A percentile compares a stretch with the other conserved stretches of the same genome.
These are phyloP conservation scores for Gila robusta DNA, from an alignment of 2,797 vertebrate species.

Conservation along the genomic window DNA sequence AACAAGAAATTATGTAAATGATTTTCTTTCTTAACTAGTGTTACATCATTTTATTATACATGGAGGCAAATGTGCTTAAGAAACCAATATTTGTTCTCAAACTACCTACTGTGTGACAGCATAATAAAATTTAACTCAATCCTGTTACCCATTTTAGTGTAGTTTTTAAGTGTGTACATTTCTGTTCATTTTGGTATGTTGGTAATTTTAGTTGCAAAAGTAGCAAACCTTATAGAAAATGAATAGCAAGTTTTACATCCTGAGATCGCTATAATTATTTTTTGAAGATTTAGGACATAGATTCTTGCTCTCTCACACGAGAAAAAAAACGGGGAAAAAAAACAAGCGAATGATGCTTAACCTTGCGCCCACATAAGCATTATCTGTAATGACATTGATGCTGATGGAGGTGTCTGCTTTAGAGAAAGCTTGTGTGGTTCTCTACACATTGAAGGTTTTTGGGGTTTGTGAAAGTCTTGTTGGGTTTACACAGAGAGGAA, in stretches of 20 bases:
- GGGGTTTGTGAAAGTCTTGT: not conserved
- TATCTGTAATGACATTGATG: not conserved
- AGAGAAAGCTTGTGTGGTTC: not conserved
- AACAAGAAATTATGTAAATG: not conserved
- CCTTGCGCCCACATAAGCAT: not conserved
- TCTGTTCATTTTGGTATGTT: not conserved
- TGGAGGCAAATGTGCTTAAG: not conserved
- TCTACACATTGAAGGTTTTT: not conserved
- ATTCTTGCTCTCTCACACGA: not conserved
- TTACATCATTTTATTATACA: not conserved
- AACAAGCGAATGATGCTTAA: not conserved
- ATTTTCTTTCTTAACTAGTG: not conserved
- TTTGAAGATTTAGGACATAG: not conserved
- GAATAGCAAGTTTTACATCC: not conserved
- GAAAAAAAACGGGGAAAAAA: not conserved
- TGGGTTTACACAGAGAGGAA: not conserved
- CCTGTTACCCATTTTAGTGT: not conserved
- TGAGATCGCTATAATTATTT: not conserved
- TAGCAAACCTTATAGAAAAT: not conserved
- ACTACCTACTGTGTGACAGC: too few species aligned
- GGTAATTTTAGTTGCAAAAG: not conserved
- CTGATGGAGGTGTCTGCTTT: slow-evolving; percentile 4
- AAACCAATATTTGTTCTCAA: not conserved
- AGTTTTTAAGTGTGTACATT: not conserved
- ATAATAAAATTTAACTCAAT: not conserved